Evolutionary conservation across 2,797 vertebrate genomes (phyloP).

Genomic region (Oryzias sinensis): DNA sequence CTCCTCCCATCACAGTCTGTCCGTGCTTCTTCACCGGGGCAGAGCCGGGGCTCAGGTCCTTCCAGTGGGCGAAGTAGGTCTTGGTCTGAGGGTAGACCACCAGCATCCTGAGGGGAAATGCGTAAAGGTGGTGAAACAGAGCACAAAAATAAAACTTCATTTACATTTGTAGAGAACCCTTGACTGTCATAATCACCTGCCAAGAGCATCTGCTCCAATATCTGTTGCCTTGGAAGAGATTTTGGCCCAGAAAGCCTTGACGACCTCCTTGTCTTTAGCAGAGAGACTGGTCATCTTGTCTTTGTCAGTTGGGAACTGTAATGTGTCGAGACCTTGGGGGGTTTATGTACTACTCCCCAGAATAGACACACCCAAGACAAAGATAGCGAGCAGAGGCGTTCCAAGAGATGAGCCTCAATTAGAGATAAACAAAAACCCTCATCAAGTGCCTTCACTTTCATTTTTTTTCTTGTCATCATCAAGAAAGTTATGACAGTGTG

Average conservation of each 20-base stretch:
- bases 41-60: slow-evolving; percentile 74
- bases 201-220: slow-evolving; percentile 66
- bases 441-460: too few relatives aligned
- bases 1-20: slow-evolving; percentile 56
- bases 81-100: slow-evolving; percentile 79
- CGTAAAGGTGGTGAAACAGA: not conserved
- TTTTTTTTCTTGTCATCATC: too few relatives aligned
- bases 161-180: not conserved
- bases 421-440: too few relatives aligned
- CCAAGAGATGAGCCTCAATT: not conserved
- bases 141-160: not conserved
- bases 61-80: slow-evolving; percentile 87
- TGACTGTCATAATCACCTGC: slow-evolving; percentile 62
- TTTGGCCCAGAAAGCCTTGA: slow-evolving; percentile 67
- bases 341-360: too few relatives aligned
- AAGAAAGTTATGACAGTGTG: too few relatives aligned
- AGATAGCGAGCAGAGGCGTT: not conserved
- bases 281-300: slow-evolving; percentile 70
- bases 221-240: slow-evolving; percentile 21
- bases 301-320: not conserved
- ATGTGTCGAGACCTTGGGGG: too few relatives aligned
- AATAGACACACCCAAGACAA: too few relatives aligned
- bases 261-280: slow-evolving; percentile 67
- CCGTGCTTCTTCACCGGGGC: slow-evolving; percentile 73
- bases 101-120: slow-evolving; percentile 74